Evolutionary conservation across 2,113 vertebrate genomes (phyloP).

Genomic region (Archocentrus centrarchus): DNA sequence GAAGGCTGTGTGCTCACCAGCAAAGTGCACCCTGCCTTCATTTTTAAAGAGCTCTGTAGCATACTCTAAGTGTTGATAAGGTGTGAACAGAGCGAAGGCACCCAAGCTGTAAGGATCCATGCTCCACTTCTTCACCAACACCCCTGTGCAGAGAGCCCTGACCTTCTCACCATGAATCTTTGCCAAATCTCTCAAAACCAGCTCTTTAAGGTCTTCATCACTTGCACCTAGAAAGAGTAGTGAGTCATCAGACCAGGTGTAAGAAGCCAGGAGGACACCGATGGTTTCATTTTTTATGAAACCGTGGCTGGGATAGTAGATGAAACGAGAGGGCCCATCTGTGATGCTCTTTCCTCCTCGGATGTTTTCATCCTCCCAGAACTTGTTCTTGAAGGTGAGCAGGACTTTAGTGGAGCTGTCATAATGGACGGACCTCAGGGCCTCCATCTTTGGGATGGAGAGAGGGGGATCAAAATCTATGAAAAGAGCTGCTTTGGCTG

Average conservation of each 20-base stretch:
- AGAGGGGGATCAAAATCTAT: constrained; percentile 76
- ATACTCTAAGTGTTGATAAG: constrained; percentile 78
- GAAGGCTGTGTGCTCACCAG: constrained; percentile 81
- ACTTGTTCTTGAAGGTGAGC: constrained; percentile 78
- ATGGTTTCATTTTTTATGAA: constrained; percentile 13
- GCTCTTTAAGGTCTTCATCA: constrained; percentile 40
- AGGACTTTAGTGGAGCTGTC: constrained; percentile 75
- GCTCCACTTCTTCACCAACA: constrained; percentile 80
- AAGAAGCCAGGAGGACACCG: constrained; percentile 80
- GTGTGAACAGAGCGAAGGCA: constrained; percentile 76
- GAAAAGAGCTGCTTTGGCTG: constrained; percentile 78
- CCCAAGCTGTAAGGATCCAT: constrained; percentile 75
- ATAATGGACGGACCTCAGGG: constrained; percentile 80
- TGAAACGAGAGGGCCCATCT: constrained; percentile 76
- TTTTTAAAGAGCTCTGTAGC: constrained; percentile 53
- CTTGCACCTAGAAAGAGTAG: constrained; percentile 71
- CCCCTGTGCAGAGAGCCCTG: constrained; percentile 52
- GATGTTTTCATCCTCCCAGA: constrained; percentile 79
- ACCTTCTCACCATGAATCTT: constrained; percentile 70
- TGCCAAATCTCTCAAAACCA: constrained; percentile 74
- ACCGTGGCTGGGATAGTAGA: constrained; percentile 85
- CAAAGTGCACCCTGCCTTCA: constrained; percentile 79
- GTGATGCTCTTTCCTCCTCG: constrained; percentile 75
- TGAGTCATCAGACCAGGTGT: constrained; percentile 76
- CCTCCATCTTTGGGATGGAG: constrained; percentile 62